These are phyloP conservation scores for Danaus melanippus DNA, from an alignment of 1,140 invertebrate genomes.

Conservation along the genomic window DNA sequence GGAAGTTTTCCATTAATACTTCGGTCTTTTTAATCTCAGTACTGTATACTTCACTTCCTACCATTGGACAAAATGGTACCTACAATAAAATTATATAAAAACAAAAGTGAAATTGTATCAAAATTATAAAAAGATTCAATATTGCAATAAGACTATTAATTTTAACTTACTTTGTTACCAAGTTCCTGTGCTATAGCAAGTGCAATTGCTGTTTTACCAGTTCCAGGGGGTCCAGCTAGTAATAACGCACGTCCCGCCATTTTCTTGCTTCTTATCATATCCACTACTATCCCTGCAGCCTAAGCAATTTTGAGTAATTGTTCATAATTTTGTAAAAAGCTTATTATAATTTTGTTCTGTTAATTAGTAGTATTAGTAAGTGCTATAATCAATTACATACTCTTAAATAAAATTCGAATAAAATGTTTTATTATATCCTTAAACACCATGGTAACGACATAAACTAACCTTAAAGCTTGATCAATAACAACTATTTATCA, in stretches of 20 bases:
- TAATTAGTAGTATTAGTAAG: too few species aligned
- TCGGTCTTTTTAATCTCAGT: slow-evolving; percentile 99
- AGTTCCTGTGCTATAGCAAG: slow-evolving; percentile 98
- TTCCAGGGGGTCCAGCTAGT: slow-evolving; percentile 97
- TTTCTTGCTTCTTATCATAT: slow-evolving; percentile 97
- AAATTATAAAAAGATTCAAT: too few species aligned
- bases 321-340: too few species aligned
- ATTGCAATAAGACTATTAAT: background rate
- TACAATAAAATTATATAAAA: slow-evolving; percentile 10
- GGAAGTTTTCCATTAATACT: slow-evolving; percentile 99
- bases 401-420: too few species aligned
- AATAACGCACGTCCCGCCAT: slow-evolving; percentile 98
- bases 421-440: background rate
- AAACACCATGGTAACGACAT: slow-evolving; percentile 46
- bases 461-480: slow-evolving; percentile 50
- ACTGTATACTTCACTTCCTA: slow-evolving; percentile 99
- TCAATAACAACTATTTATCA: slow-evolving; percentile 25
- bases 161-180: slow-evolving; percentile 86
- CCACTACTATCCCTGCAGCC: slow-evolving; percentile 97
- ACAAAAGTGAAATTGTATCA: too few species aligned
- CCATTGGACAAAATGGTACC: slow-evolving; percentile 99
- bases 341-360: too few species aligned
- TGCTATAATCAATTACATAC: too few species aligned
- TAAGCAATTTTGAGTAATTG: slow-evolving; percentile 46
- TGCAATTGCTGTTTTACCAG: slow-evolving; percentile 98